phyloP scores from a whole-genome alignment of 2,888 invertebrate species.

The Tromatobia lineatoria region DNA sequence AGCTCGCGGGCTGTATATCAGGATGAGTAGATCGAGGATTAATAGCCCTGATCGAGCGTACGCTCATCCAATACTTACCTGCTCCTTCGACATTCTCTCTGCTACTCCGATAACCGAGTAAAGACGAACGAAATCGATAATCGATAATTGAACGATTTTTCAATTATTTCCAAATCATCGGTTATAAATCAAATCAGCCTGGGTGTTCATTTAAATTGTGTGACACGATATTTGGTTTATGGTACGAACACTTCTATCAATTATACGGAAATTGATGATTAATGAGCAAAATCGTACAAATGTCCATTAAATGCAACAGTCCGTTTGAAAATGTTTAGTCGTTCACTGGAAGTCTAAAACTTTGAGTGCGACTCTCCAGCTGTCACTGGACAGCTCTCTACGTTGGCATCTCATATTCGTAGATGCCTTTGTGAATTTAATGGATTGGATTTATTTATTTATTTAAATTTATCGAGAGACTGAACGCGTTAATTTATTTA shows the following conservation, averaged over 20 bases:
- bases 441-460: too few species aligned
- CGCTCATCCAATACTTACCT: slow-evolving; percentile 56
- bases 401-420: too few species aligned
- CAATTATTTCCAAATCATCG: slow-evolving; percentile 61
- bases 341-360: background rate
- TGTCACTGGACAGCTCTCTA: too few species aligned
- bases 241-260: background rate
- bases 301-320: background rate
- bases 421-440: too few species aligned
- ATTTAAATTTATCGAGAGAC: too few species aligned
- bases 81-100: slow-evolving; percentile 11
- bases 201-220: background rate
- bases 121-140: slow-evolving; percentile 65
- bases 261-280: background rate
- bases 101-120: background rate
- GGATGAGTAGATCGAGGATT: slow-evolving; percentile 78
- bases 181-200: background rate
- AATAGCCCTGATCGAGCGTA: slow-evolving; percentile 54
- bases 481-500: too few species aligned
- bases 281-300: background rate
- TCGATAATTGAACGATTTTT: slow-evolving; percentile 62
- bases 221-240: background rate
- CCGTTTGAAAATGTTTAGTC: background rate
- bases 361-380: too few species aligned
- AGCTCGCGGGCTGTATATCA: slow-evolving; percentile 72